phyloP scores from a whole-genome alignment of 1,140 invertebrate species.

The Bombus breviceps region DNA sequence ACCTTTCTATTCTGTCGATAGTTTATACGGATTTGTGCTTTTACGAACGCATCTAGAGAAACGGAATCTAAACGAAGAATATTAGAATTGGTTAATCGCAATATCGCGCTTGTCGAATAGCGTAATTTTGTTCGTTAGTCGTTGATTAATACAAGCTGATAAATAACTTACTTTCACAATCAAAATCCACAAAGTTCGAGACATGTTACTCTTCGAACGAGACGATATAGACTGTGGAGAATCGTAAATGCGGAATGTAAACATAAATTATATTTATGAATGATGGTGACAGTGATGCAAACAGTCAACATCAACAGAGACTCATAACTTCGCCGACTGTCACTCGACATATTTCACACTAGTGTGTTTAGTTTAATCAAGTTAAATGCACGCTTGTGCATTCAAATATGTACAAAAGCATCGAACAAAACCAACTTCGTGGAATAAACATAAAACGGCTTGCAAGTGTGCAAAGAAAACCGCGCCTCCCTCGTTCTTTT shows the following conservation, averaged over 20 bases:
- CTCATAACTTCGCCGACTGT: background rate
- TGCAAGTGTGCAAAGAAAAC: background rate
- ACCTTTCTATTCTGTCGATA: too few species aligned
- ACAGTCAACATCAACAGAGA: background rate
- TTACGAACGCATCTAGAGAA: too few species aligned
- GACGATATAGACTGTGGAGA: background rate
- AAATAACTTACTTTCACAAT: too few species aligned
- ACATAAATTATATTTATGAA: slow-evolving; percentile 19
- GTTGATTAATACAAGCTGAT: too few species aligned
- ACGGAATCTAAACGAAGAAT: too few species aligned
- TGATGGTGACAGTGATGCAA: background rate
- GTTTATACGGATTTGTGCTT: too few species aligned
- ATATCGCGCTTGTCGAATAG: too few species aligned
- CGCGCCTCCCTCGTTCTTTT: background rate
- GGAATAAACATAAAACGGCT: background rate
- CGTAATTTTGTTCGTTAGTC: too few species aligned
- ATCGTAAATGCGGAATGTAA: background rate
- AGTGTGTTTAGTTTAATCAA: background rate
- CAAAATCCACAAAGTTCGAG: background rate
- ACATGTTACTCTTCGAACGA: background rate
- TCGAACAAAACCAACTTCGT: background rate
- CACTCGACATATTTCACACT: background rate
- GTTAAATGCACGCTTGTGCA: background rate
- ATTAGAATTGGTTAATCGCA: too few species aligned
- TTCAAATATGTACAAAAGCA: background rate